Base-by-base conservation (phyloP, 2,888 invertebrate genomes). In the Masnerella sp. region DNA sequence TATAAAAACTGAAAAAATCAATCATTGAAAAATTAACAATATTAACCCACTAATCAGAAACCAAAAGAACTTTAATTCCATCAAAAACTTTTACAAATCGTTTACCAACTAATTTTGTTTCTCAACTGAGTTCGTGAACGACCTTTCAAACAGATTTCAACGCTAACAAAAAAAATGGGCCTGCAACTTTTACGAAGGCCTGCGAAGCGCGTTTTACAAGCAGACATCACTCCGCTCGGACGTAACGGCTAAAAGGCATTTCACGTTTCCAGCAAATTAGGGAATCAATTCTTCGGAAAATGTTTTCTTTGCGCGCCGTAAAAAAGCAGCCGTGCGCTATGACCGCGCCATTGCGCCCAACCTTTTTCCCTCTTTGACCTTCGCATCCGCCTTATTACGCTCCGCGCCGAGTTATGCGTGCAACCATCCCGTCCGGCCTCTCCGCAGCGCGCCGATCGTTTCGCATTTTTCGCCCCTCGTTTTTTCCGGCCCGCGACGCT, bases 231-330 rank as follows among this genome's bases (percentile, higher is more conserved):
- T 34, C 34, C 36, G 18, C 30, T 45, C 18, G 9, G 14, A 59
- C 43, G 18, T 18, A 36, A 61, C 59, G 45, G 61, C 40, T 69
- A 32, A 61, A 54, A 43, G 52, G 40, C 58, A 56, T 64, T 71
- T 58, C 58, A 43, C 49, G 62, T 71, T 71, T 71, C 65, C 59
- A 71, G 52, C 38, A 65, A 71, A 71, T 71, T 65, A 52, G 59
- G 58, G 40, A 71, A 71, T 65, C 64, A 71, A 71, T 65, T 65
- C 71, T 65, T 65, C 30, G 71, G 71, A 71, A 71, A 71, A 71
- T 71, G 59, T 71, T 71, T 71, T 52, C 71, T 71, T 59, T 65
- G 71, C 38, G 58, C 71, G 51, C 59, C 71, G 65, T 71, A 71
- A 72, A 72, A 71, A 72, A 30, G 52, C 65, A 72, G 20, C 51